Evolutionary conservation across 2,113 vertebrate species (phyloP).

Genomic region (Grallaria varia): DNA sequence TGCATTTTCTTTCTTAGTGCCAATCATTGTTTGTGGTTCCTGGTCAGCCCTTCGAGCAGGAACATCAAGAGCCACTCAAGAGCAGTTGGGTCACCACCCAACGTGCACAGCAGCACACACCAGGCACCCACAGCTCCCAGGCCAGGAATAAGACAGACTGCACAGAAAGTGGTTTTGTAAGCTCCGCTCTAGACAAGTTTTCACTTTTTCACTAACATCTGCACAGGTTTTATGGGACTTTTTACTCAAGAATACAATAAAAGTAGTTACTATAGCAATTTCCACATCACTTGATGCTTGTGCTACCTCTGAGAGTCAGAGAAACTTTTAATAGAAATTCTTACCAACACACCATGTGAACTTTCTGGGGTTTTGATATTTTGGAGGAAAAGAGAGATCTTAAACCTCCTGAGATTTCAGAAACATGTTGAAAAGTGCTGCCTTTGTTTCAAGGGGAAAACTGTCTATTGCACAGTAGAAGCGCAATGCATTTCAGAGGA

Average conservation of each 20-base stretch:
- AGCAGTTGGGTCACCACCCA: background rate
- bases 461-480: background rate
- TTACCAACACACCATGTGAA: background rate
- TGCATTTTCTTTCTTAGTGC: background rate
- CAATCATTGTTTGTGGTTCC: background rate
- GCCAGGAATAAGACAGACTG: background rate
- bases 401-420: background rate
- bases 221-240: background rate
- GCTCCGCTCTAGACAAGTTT: background rate
- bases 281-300: slow-evolving; percentile 40
- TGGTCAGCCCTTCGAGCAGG: background rate
- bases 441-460: slow-evolving; percentile 33
- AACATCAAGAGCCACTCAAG: background rate
- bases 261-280: slow-evolving; percentile 63
- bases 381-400: background rate
- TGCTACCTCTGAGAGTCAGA: slow-evolving; percentile 8
- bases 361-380: background rate
- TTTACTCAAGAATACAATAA: slow-evolving; percentile 10
- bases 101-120: background rate
- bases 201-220: background rate
- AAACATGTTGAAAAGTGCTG: background rate
- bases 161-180: background rate
- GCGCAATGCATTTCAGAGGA: background rate
- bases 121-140: background rate
- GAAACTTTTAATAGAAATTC: slow-evolving; percentile 41